phyloP scores from a whole-genome alignment of 2,113 vertebrate species.

The Mastomys coucha region DNA sequence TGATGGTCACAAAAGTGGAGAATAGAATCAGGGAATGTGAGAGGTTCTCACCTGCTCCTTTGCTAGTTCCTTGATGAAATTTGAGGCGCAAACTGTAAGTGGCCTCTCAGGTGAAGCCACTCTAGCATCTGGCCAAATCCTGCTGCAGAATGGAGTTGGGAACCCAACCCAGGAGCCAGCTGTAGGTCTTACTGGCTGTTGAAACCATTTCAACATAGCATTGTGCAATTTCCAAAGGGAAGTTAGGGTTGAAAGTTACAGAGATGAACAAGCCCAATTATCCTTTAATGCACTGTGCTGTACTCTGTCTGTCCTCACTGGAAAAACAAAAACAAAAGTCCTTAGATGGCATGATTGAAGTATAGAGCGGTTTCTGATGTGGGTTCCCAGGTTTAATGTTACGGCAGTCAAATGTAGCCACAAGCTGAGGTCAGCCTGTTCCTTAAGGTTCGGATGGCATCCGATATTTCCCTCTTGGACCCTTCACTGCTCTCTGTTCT shows the following conservation, averaged over 20 bases:
- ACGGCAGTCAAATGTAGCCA: not conserved
- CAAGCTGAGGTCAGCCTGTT: not conserved
- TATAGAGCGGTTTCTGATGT: not conserved
- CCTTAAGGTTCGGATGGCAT: not conserved
- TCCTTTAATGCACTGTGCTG: not conserved
- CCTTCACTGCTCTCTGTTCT: not conserved
- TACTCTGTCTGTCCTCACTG: not conserved
- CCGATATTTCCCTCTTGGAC: not conserved
- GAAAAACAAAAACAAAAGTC: not conserved
- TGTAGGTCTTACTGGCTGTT: not conserved
- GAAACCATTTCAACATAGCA: slow-evolving; percentile 58
- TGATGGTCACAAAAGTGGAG: not conserved
- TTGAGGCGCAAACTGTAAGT: not conserved
- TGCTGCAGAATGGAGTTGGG: not conserved
- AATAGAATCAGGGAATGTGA: not conserved
- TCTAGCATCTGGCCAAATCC: not conserved
- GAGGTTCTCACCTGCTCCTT: not conserved
- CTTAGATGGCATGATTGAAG: not conserved
- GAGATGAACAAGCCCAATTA: not conserved
- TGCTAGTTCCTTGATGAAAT: not conserved
- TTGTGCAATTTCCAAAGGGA: slow-evolving; percentile 57
- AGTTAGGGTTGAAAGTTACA: slow-evolving; percentile 21
- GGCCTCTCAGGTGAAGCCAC: not conserved
- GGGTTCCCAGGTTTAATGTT: not conserved
- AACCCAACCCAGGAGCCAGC: not conserved